Evolutionary conservation across 2,113 vertebrate species (phyloP), one percentile per base, ranked within the genome.

Genomic region (Plecotus auritus): DNA sequence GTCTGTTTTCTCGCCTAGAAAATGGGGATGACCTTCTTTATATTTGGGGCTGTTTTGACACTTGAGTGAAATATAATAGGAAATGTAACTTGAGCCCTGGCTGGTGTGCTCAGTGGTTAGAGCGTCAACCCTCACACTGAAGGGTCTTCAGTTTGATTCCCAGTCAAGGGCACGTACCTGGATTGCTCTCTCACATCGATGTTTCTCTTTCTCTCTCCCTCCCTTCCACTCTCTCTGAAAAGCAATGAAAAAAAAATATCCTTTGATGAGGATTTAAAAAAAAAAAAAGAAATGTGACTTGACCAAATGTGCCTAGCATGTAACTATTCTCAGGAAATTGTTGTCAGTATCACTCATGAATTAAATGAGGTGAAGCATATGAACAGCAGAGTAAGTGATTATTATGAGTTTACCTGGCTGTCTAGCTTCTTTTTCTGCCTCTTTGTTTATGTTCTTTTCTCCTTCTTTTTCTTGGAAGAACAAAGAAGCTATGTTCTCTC

Each of bases 311-410:
- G 14, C 77, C 66, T 81, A 0, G 6, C 26, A 2, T 11, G 0
- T 42, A 32, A 11, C 42, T 86, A 30, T n/a, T 20, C 77, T 49
- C 51, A 78, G 85, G 73, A 85, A 18, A 35, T 32, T 56, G 11
- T 17, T 17, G 67, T 8, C 56, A 1, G 11, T 28, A 0, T 80
- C 14, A 7, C 40, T 67, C 37, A 5, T 40, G 23, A 3, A 30
- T 32, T 35, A 16, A 47, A 26, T 9, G 3, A 5, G 23, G 22
- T 28, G 10, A 35, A 6, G 56, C 18, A 0, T 30, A 0, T 2
- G 5, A 49, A 64, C 64, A 61, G n/a, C 32, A 18, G 9, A n/a
- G 16, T 9, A 0, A n/a, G 0, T 40, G n/a, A 42, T 32, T 4
- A 3, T 2, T 47, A 9, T 2, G 49, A 4, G 7, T 32, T 26